Evolutionary conservation across 2,888 invertebrate species (phyloP).

Genomic region (Chydorus sphaericus): DNA sequence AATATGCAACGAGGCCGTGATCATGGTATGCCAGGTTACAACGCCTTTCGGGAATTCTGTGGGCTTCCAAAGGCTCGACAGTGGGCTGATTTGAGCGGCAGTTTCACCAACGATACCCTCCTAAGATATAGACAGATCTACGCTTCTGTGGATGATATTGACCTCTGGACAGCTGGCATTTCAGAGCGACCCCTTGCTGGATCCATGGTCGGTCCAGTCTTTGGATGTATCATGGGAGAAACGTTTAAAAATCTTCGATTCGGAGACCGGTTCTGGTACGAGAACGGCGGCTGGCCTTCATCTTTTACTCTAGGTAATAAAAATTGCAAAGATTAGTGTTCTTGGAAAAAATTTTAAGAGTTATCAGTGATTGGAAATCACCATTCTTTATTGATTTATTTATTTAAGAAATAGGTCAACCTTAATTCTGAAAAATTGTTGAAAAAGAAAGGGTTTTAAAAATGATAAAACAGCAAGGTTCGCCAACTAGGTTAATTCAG

Average conservation of each 20-base stretch:
- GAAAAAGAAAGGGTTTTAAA: too few species aligned
- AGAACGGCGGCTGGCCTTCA: conserved; percentile 77
- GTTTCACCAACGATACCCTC: conserved; percentile 20
- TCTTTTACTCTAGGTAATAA: conserved; percentile 54
- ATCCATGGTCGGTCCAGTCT: conserved; percentile 85
- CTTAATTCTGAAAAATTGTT: too few species aligned
- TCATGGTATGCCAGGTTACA: conserved; percentile 29
- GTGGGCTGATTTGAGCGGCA: conserved; percentile 21
- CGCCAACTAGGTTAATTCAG: too few species aligned
- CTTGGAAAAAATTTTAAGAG: not conserved
- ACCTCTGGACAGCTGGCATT: conserved; percentile 87
- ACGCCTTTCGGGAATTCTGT: conserved; percentile 22
- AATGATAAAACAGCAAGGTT: too few species aligned
- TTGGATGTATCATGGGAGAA: conserved; percentile 82
- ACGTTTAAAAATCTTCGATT: conserved; percentile 78
- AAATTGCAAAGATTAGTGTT: not conserved
- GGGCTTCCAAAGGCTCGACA: conserved; percentile 18
- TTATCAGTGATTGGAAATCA: too few species aligned
- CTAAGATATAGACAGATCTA: conserved; percentile 18
- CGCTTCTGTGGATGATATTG: conserved; percentile 60
- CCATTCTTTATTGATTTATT: too few species aligned
- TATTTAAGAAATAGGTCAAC: too few species aligned
- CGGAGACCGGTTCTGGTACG: conserved; percentile 91
- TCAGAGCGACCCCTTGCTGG: conserved; percentile 79
- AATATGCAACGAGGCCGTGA: conserved; percentile 30